These are phyloP conservation scores for Perdita meconis DNA, from an alignment of 2,888 invertebrate species.

Conservation along the genomic window DNA sequence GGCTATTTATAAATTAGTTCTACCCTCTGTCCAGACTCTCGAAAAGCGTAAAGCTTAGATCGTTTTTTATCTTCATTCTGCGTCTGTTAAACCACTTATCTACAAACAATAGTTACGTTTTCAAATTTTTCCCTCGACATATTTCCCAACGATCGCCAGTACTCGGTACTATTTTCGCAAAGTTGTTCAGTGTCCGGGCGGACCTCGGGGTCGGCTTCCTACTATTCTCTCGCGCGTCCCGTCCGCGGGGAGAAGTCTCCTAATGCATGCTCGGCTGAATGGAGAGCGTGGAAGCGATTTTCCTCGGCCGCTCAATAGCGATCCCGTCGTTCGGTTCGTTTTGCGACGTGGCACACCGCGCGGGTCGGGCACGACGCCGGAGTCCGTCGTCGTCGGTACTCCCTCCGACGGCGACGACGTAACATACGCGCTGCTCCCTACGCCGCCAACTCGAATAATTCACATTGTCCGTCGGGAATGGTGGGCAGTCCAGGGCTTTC, in stretches of 20 bases:
- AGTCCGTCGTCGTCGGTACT: conserved; percentile 44
- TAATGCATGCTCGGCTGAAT: conserved; percentile 62
- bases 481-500: conserved; percentile 79
- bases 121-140: background rate
- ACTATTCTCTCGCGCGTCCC: conserved; percentile 21
- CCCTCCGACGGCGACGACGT: conserved; percentile 65
- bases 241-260: conserved; percentile 3
- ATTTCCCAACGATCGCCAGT: conserved; percentile 41
- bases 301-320: conserved; percentile 62
- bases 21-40: too few relatives aligned
- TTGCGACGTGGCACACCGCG: conserved; percentile 38
- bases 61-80: too few relatives aligned
- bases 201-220: conserved; percentile 35
- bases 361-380: conserved; percentile 33
- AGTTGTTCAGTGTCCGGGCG: conserved; percentile 30
- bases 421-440: conserved; percentile 74
- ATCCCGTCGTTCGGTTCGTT: conserved; percentile 58
- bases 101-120: too few relatives aligned
- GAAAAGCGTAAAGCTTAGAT: too few relatives aligned
- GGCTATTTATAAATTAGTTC: too few relatives aligned
- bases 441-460: conserved; percentile 84
- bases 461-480: conserved; percentile 84
- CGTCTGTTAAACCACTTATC: too few relatives aligned
- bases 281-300: conserved; percentile 60
- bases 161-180: conserved; percentile 59